Conservation (phyloP, 64 coral and sea anemone genomes). For the Acropora tenuis region DNA sequence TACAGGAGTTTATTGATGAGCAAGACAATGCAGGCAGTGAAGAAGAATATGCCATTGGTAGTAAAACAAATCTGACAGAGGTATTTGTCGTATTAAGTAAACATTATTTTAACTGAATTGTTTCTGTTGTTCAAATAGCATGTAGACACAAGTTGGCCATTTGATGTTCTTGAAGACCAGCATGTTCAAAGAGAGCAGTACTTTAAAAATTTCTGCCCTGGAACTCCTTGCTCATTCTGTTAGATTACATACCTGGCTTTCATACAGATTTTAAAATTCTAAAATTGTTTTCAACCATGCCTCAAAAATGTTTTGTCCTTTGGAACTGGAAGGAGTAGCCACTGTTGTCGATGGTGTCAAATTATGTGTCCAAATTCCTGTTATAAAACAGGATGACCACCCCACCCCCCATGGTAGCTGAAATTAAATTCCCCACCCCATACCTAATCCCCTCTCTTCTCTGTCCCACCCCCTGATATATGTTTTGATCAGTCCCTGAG, state of each 20-base stretch:
- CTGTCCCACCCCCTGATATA: no score
- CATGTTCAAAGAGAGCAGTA: not conserved
- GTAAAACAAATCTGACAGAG: not conserved
- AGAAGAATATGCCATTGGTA: no score
- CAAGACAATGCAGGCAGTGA: no score
- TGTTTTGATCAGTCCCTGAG: no score
- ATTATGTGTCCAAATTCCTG: not conserved
- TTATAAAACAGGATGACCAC: not conserved
- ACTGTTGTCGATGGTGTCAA: not conserved
- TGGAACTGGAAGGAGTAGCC: not conserved
- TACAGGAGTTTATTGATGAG: no score
- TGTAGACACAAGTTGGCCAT: not conserved
- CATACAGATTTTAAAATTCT: not conserved
- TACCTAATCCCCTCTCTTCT: not conserved
- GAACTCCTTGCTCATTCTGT: not conserved
- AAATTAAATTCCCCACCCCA: not conserved
- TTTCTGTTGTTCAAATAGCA: no score
- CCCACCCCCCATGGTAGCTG: not conserved
- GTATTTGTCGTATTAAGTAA: no score
- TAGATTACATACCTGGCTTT: not conserved
- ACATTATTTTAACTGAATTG: no score
- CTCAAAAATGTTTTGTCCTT: not conserved
- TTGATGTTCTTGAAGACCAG: not conserved
- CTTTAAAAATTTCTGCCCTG: not conserved
- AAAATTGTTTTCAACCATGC: not conserved